Evolutionary conservation across 2,797 vertebrate genomes (phyloP), one percentile per base, ranked within the genome.

Genomic region (Spheniscus humboldti): DNA sequence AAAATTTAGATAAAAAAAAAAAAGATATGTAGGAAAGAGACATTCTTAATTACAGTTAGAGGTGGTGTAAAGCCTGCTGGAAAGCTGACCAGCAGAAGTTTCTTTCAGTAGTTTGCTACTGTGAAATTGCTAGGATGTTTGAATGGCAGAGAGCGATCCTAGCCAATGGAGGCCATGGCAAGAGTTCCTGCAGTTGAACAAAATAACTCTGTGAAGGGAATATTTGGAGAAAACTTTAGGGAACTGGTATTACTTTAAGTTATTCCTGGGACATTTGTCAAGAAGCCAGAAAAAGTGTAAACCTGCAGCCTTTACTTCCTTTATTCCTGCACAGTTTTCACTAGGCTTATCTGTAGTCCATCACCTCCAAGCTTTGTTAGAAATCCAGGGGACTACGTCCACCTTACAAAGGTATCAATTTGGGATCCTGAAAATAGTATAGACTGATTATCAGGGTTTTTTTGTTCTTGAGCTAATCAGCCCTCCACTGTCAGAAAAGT

Each of bases 371-470:
- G 18, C 23, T 88, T 74, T 72, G 50, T 50, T 81, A 88, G 67
- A 86, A 88, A 55, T 67, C 35, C n/a, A 53, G 39, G 18, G n/a
- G 74, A 31, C 14, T 57, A 13, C 24, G 19, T 37, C 66, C 18
- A 28, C 24, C 23, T 47, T 55, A 41, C 57, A 67, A 75, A 79
- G 47, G 27, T 45, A 64, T 0, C 18, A 23, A 2, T 48, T 56
- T 66, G 30, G 4, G 27, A 52, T 76, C 37, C 53, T 62, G 59
- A 62, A 94, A 87, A 76, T 25, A 45, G 19, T n/a, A 37, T 35
- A 50, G 17, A 10, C 30, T 1, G 2, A 20, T 64, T 52, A 50
- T 45, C 22, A 55, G n/a, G 4, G 4, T 0, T 5, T 52, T 63
- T 59, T 64, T 81, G 10, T 59, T 80, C 30, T 69, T 71, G 16